Base-by-base conservation (phyloP, 2,113 vertebrate species). In the Leptodactylus fuscus region DNA sequence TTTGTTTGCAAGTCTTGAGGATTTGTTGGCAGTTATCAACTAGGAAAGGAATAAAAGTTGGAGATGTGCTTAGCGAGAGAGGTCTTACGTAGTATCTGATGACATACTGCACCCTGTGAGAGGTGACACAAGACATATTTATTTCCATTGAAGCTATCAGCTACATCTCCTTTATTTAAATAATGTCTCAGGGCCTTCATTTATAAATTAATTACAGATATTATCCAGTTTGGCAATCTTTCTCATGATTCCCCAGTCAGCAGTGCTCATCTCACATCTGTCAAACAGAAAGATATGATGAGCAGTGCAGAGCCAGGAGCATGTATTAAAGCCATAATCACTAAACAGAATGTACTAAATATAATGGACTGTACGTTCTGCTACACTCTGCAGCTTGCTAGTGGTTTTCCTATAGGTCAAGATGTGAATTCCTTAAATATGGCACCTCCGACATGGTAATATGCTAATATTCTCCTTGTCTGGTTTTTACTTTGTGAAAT, bases 131-230 rank as follows among this genome's bases (percentile, higher is more conserved):
- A 65, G 60, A 65, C 60, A 34, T 62, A 62, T 34, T 65, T 69
- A 69, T 69, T 69, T 69, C 34, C 65, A 51, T 51, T 62, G 34
- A 24, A 80, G 36, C 44, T 62, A 60, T 34, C 46, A 69, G 74
- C 7, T 51, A 27, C 53, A 80, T 62, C 73, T 76, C 27, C n/a
- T 41, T 60, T 62, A 80, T 80, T 58, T 62, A 36, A 60, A 79
- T 53, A 32, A 36, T 60, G 34, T 41, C 10, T 60, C n/a, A 62
- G n/a, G n/a, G 73, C 49, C 73, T 32, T 80, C n/a, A 62, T 80
- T 62, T 80, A 24, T 36, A 60, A 60, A 60, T 60, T 60, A 80
- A 60, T 60, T 58, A n/a, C 51, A 80, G 53, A 80, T 24, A 62
- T 60, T 41, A 60, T 62, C 53, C 34, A 18, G 3, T 62, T 44